phyloP scores from a whole-genome alignment of 2,113 vertebrate genomes.

The Arenaria interpres region DNA sequence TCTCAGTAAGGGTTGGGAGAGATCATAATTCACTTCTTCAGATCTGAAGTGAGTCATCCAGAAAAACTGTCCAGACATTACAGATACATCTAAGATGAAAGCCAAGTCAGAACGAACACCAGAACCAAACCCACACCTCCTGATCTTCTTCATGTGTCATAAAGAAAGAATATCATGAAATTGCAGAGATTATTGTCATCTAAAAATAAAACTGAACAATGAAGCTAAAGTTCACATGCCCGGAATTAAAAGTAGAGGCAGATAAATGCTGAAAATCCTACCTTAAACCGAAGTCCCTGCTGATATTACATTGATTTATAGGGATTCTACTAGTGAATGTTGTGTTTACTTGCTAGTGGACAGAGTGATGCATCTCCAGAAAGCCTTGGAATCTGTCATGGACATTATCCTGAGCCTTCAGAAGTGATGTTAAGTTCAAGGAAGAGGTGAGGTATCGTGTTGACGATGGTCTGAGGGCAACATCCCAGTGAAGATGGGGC shows the following conservation, averaged over 20 bases:
- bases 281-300: neutral
- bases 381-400: neutral
- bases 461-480: neutral
- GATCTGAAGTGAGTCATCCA: constrained; percentile 52
- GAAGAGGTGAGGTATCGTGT: neutral
- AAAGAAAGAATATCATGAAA: neutral
- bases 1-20: neutral
- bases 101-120: neutral
- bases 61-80: neutral
- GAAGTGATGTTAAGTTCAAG: neutral
- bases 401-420: neutral
- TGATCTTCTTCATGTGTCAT: constrained; percentile 22
- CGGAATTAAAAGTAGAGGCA: accelerated
- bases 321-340: neutral
- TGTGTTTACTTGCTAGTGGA: neutral
- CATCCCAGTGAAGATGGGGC: neutral
- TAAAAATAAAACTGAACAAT: neutral
- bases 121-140: neutral
- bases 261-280: neutral
- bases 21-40: neutral
- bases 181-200: neutral
- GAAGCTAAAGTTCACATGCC: neutral
- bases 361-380: neutral
- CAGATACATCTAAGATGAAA: neutral
- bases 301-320: neutral